Conservation (phyloP, 2,113 vertebrate species). For the Tricholaema leucomelas region DNA sequence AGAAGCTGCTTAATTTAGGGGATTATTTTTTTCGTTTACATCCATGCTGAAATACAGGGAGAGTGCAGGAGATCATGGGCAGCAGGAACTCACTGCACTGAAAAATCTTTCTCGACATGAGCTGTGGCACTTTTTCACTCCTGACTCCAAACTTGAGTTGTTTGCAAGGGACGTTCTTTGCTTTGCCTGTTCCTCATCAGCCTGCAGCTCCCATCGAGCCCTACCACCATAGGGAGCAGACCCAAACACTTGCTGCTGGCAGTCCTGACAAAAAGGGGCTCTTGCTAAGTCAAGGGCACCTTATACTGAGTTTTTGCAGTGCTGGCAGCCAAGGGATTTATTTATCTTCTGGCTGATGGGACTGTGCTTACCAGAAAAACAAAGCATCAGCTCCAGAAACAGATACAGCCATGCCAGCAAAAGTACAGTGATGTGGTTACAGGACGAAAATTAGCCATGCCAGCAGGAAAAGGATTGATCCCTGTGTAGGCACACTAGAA, state of each 20-base stretch:
- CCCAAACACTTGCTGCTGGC: neutral
- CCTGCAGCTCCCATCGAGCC: neutral
- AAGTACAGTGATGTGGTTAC: neutral
- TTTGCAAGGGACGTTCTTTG: neutral
- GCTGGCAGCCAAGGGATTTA: neutral
- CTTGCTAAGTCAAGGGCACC: rapidly evolving
- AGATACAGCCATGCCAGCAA: neutral
- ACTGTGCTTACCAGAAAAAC: neutral
- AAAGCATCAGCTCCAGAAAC: neutral
- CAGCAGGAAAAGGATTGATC: neutral
- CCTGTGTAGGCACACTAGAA: neutral
- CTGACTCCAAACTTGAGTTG: rapidly evolving
- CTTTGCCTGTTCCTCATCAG: neutral
- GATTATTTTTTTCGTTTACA: constrained; percentile 9
- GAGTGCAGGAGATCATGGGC: neutral
- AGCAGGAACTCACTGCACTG: neutral
- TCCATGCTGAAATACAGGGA: neutral
- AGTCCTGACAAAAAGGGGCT: neutral
- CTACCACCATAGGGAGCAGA: rapidly evolving
- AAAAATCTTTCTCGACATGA: neutral
- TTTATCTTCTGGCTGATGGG: neutral
- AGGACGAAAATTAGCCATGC: neutral
- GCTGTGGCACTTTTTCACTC: neutral
- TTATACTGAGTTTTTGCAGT: neutral
- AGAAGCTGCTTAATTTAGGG: neutral